phyloP scores from a whole-genome alignment of 2,113 vertebrate species.

The Excalfactoria chinensis region DNA sequence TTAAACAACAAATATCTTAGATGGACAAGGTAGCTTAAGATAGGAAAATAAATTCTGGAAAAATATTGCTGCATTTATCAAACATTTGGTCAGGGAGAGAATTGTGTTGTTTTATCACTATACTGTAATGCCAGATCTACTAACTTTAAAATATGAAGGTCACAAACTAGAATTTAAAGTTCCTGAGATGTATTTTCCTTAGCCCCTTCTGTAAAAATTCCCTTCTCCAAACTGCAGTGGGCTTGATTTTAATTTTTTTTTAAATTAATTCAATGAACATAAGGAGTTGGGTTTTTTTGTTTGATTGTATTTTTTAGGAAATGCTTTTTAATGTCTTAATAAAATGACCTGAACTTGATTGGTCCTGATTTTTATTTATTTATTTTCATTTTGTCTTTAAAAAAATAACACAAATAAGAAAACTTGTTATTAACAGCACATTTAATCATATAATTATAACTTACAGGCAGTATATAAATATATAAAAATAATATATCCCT shows the following conservation, averaged over 20 bases:
- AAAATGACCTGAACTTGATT: background rate
- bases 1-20: background rate
- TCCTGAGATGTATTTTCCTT: background rate
- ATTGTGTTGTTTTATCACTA: background rate
- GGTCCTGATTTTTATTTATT: no score
- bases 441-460: no score
- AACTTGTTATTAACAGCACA: background rate
- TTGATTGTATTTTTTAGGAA: background rate
- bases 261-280: background rate
- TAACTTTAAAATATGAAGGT: background rate
- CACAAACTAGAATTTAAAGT: background rate
- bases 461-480: background rate
- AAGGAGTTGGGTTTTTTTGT: background rate
- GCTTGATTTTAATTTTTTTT: constrained; percentile 1
- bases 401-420: background rate
- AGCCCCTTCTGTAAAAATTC: background rate
- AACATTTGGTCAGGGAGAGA: background rate
- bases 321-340: background rate
- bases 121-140: background rate
- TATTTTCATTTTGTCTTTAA: background rate
- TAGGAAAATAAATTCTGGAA: background rate
- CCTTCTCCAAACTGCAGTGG: background rate
- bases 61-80: background rate
- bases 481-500: background rate
- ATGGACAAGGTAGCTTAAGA: background rate